Evolutionary conservation across 2,888 invertebrate genomes (phyloP), one percentile per base, ranked within the genome.

Genomic region (Nemapogon koenigi): DNA sequence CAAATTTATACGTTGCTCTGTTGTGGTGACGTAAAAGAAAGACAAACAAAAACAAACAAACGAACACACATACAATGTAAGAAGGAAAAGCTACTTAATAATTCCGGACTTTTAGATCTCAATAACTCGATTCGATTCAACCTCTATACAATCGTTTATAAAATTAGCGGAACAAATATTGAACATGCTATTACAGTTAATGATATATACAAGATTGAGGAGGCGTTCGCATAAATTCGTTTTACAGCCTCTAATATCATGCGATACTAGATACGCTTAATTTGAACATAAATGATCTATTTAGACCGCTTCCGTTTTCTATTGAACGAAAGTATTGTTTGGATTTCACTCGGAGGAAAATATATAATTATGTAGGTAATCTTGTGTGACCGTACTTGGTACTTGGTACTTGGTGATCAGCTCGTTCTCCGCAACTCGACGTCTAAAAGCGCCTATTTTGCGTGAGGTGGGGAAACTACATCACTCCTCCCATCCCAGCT

Each of bases 221-320:
- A 14, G 17, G 38, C 27, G 31, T 25, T 11, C 16, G 14, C 17
- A 35, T 11, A 27, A 41, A 36, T 39, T 39, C 25, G 29, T 35
- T 35, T 18, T 25, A 35, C 16, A 18, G 26, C 27, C 28, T 16
- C 13, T 37, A 42, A 46, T 42, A 28, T 38, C 36, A 40, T 40
- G 35, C 35, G 25, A 40, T 35, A 37, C 35, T 29, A 18, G 46
- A 52, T 49, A 51, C 26, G 22, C 51, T 51, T 55, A 57, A 57
- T 59, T 56, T 48, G 48, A 45, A 45, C 39, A 41, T 42, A 46
- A 49, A 46, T 48, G 47, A 22, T 31, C 31, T 25, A 31, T 52
- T 53, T 50, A 54, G 52, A 54, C 51, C 48, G 58, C 56, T 60
- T 59, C 60, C 59, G 53, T 61, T 64, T 60, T 63, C 62, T 43